phyloP scores from a whole-genome alignment of 2,797 vertebrate species.

The Cheirogaleus major region DNA sequence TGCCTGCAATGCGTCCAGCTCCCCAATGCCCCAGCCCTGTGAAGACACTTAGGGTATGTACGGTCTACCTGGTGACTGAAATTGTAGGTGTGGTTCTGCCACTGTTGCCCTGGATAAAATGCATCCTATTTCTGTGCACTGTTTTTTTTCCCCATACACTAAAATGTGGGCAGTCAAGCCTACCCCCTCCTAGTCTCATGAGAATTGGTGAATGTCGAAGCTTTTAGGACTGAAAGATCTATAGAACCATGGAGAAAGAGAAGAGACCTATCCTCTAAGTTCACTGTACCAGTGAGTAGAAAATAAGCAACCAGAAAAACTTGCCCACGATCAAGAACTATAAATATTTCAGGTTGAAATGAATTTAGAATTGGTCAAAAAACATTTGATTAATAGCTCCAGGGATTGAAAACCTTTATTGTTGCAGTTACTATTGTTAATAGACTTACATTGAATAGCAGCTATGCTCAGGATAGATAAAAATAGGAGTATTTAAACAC shows the following conservation, averaged over 20 bases:
- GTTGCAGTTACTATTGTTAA: conserved; percentile 24
- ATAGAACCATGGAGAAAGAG: not conserved
- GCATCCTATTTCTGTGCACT: not conserved
- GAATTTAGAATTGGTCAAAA: conserved; percentile 59
- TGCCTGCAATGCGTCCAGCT: not conserved
- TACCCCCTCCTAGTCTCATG: not conserved
- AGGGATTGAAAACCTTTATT: conserved; percentile 41
- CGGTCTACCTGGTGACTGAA: not conserved
- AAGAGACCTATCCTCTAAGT: not conserved
- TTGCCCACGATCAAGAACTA: not conserved
- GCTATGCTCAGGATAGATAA: not conserved
- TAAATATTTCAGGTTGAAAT: conserved; percentile 60
- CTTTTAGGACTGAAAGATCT: conserved; percentile 34
- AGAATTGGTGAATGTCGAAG: not conserved
- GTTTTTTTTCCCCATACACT: not conserved
- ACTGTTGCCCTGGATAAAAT: not conserved
- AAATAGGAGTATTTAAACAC: conserved; percentile 47
- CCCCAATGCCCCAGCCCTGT: not conserved
- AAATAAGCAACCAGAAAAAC: conserved; percentile 33
- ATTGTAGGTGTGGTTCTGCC: not conserved
- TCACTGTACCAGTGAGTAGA: not conserved
- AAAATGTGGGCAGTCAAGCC: not conserved
- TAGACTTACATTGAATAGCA: conserved; percentile 13
- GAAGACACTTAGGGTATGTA: not conserved
- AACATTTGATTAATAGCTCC: conserved; percentile 33